phyloP scores from a whole-genome alignment of 2,888 invertebrate genomes.

The Cryptosula pallasiana region DNA sequence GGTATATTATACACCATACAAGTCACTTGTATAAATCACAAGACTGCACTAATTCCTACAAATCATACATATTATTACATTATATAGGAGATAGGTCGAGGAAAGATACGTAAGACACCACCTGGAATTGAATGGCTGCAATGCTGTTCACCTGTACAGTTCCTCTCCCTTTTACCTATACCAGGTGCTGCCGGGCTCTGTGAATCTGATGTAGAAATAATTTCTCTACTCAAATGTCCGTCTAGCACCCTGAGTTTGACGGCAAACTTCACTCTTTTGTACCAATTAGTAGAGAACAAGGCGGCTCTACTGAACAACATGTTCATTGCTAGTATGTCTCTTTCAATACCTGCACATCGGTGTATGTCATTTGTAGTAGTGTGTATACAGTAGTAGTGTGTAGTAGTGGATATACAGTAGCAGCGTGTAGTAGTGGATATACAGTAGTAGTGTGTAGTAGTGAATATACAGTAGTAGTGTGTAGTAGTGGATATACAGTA shows the following conservation, averaged over 20 bases:
- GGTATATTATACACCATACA: no score
- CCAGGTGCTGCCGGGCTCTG: background rate
- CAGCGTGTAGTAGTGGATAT: no score
- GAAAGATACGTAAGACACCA: background rate
- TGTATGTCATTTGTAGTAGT: no score
- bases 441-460: no score
- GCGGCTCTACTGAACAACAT: background rate
- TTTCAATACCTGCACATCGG: background rate
- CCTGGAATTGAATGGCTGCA: background rate
- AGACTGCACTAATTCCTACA: no score
- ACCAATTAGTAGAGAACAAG: background rate
- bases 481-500: no score
- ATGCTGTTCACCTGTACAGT: background rate
- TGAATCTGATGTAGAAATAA: background rate
- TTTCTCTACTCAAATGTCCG: background rate
- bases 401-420: no score
- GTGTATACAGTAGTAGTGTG: no score
- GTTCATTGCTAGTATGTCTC: conserved; percentile 7
- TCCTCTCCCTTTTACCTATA: background rate
- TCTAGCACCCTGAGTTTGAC: background rate
- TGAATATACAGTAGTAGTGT: no score
- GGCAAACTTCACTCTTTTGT: background rate
- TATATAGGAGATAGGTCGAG: background rate
- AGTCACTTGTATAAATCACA: no score
- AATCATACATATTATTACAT: no score